Base-by-base conservation (phyloP, 1,140 invertebrate species). In the Meloidogyne chitwoodi region DNA sequence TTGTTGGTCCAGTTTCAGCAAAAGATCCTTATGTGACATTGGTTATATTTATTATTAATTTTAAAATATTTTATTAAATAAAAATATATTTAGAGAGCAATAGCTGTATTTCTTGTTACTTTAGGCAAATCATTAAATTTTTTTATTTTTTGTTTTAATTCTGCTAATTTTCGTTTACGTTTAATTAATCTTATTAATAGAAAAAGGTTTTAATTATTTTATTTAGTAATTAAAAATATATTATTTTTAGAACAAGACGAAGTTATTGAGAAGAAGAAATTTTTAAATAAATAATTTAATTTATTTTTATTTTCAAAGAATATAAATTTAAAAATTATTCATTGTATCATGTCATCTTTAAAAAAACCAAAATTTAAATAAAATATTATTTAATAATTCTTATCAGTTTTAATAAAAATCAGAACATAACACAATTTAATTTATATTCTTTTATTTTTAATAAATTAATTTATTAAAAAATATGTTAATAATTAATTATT, bases 91-190 rank as follows among this genome's bases (percentile, higher is more conserved):
- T 44, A 79, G 77, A 70, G 64, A 34, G 67, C 74, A 22, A 22
- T 73, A n/a, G 66, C 76, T 22, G 68, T 72, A 31, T 79, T 79
- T 62, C 29, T 80, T 22, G 71, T 80, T 65, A 68, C 63, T 66
- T 19, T 80, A 24, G 79, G 79, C 22, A 80, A 80, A 72, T 80
- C 79, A 10, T 34, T 81, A 14, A 80, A 80, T 63, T 80, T 80
- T 81, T 72, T 81, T 31, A 75, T 80, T 34, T 80, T 80, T 48
- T 80, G 79, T 38, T 26, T 80, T 4, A 81, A 75, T 62, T 79
- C 76, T 72, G 68, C 79, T n/a, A 75, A 29, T 68, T 80, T 80
- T 61, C 64, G 79, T 19, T 68, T 44, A 27, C 67, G 71, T 64
- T 48, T 80, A 16, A 10, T 74, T 29, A 44, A 68, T 31, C 48